Conservation (phyloP, 2,888 invertebrate genomes). For the Tyria jacobaeae region DNA sequence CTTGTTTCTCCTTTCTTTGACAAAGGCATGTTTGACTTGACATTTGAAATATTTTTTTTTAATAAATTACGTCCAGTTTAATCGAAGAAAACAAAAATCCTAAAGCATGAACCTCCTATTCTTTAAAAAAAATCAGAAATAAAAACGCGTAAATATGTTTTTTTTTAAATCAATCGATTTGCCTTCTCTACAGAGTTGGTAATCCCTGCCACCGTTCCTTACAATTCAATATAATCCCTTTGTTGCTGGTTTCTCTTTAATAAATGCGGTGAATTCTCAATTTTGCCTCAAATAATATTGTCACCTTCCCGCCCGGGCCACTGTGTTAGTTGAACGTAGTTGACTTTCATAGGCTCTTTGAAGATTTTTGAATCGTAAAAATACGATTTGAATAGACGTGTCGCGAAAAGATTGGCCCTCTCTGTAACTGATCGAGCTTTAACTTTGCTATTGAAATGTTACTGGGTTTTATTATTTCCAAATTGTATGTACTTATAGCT, state of each 20-base stretch:
- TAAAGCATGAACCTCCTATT: too few relatives aligned
- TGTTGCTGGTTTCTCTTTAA: conserved; percentile 85
- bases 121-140: too few relatives aligned
- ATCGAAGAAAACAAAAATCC: too few relatives aligned
- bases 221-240: conserved; percentile 86
- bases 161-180: conserved; percentile 15
- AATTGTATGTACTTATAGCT: background rate
- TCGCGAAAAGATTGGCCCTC: conserved; percentile 25
- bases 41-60: too few relatives aligned
- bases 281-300: conserved; percentile 83
- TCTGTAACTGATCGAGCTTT: conserved; percentile 4
- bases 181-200: conserved; percentile 53
- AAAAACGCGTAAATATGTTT: too few relatives aligned
- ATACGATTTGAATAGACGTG: conserved; percentile 49
- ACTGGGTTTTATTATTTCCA: background rate
- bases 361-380: conserved; percentile 50
- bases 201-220: conserved; percentile 64
- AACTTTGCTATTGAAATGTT: conserved; percentile 12
- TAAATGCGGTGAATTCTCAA: conserved; percentile 81
- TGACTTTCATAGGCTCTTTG: conserved; percentile 62
- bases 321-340: conserved; percentile 54
- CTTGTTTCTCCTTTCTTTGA: too few relatives aligned
- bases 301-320: conserved; percentile 66
- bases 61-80: too few relatives aligned
- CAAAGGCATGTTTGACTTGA: too few relatives aligned